Evolutionary conservation across 2,113 vertebrate species (phyloP), one percentile per base, ranked within the genome.

Genomic region (Junco hyemalis): DNA sequence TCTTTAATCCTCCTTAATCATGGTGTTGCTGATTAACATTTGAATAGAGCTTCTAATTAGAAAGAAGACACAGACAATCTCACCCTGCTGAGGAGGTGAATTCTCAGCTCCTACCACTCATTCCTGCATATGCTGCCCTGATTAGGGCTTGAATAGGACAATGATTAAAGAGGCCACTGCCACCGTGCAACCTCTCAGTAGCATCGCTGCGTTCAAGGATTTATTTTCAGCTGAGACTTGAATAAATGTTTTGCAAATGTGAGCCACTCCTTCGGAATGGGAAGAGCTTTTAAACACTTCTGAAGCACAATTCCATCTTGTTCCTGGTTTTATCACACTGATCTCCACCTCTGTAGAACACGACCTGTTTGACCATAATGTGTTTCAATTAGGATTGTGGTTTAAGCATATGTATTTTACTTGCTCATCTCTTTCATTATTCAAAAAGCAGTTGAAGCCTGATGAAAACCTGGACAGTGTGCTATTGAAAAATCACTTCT

Each of bases 231-330:
- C 92, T 89, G 90, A 96, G 92, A 74, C 87, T 88, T 95, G 95
- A 97, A 97, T 97, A 97, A 97, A 97, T 97, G 96, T 98, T 98
- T 97, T 96, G 92, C 85, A 95, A 97, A 97, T 96, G 93, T 69
- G 92, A 92, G 91, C 93, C 90, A 92, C 95, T 96, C 88, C 86
- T 82, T 91, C 42, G 24, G 38, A 98, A 95, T 22, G 76, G 90
- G n/a, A 96, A 96, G 61, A 89, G 94, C 76, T 94, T 93, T 95
- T 81, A 84, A 92, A 86, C n/a, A 29, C 88, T 94, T 88, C 66
- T 86, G 93, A 94, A 91, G 88, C 71, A 18, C 84, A 69, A 68
- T 85, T 94, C 66, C 56, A 21, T 42, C 92, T 91, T 83, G 44
- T 40, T 80, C 63, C 2, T 48, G 82, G 60, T 76, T 90, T 91